Conservation (phyloP, 2,113 vertebrate genomes). For the Tapirus terrestris region DNA sequence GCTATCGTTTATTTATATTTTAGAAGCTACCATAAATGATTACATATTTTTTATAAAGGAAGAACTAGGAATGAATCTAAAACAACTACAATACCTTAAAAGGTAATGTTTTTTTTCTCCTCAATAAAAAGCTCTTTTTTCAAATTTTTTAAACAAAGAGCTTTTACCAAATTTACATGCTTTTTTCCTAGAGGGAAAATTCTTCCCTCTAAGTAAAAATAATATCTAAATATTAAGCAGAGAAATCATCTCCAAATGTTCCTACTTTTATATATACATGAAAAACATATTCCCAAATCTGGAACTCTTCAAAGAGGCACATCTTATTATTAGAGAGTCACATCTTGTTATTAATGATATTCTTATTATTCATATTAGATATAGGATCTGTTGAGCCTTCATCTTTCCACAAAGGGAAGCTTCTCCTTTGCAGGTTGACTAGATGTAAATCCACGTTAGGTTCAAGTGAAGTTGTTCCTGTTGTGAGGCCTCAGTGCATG, state of each 20-base stretch:
- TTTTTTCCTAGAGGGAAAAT: conserved; percentile 36
- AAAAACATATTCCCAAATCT: conserved; percentile 38
- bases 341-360: neutral
- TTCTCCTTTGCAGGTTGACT: neutral
- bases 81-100: neutral
- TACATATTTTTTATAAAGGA: conserved; percentile 15
- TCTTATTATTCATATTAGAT: neutral
- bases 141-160: neutral
- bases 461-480: neutral
- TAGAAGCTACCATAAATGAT: neutral
- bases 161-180: conserved; percentile 25
- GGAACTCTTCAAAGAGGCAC: conserved; percentile 20
- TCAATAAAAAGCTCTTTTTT: conserved; percentile 48
- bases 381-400: neutral
- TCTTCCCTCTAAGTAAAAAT: neutral
- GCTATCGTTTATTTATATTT: conserved; percentile 44
- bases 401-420: conserved; percentile 15
- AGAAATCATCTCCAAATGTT: conserved; percentile 38
- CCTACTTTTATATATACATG: conserved; percentile 12
- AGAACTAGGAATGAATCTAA: conserved; percentile 13
- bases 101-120: neutral
- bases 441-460: neutral
- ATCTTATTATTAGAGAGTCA: neutral
- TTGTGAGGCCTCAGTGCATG: neutral
- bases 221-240: conserved; percentile 4